Evolutionary conservation across 2,113 vertebrate species (phyloP).

Genomic region (Malurus melanocephalus): DNA sequence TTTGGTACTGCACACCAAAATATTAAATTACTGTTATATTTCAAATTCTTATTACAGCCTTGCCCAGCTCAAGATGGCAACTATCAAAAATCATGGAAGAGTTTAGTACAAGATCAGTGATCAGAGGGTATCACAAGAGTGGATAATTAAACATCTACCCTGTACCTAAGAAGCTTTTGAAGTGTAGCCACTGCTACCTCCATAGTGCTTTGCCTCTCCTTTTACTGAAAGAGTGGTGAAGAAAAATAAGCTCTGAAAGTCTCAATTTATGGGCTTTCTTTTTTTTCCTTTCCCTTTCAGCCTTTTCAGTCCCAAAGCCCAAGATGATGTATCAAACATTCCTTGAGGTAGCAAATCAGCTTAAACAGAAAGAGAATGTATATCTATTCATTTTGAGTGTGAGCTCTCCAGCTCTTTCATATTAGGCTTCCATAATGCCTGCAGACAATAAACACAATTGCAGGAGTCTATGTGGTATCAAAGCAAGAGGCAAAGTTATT

Average conservation of each 20-base stretch:
- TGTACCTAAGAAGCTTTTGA: not conserved
- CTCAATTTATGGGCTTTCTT: not conserved
- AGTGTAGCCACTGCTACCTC: not conserved
- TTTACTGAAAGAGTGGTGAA: conserved; percentile 2
- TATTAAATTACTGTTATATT: not conserved
- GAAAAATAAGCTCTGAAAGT: conserved; percentile 57
- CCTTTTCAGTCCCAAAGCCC: conserved; percentile 36
- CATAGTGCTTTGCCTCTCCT: conserved; percentile 1
- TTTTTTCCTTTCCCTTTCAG: conserved; percentile 21
- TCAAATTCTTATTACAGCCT: not conserved
- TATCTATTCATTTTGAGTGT: conserved; percentile 67
- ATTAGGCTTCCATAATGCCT: conserved; percentile 42
- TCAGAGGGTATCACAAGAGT: not conserved
- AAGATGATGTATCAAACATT: conserved; percentile 52
- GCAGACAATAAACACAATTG: conserved; percentile 63
- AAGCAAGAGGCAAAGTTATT: conserved; percentile 51
- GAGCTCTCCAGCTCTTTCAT: conserved; percentile 55
- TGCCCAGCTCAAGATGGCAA: not conserved
- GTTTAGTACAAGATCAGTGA: not conserved
- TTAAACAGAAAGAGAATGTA: conserved; percentile 65
- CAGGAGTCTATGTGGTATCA: conserved; percentile 36
- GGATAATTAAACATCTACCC: not conserved
- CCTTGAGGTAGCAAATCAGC: conserved; percentile 49
- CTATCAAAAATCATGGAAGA: not conserved
- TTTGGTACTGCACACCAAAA: not conserved